A percentile compares a stretch with the other conserved stretches of the same genome.
Conservation (phyloP, 1,140 invertebrate species). For the Daktulosphaira vitifoliae region DNA sequence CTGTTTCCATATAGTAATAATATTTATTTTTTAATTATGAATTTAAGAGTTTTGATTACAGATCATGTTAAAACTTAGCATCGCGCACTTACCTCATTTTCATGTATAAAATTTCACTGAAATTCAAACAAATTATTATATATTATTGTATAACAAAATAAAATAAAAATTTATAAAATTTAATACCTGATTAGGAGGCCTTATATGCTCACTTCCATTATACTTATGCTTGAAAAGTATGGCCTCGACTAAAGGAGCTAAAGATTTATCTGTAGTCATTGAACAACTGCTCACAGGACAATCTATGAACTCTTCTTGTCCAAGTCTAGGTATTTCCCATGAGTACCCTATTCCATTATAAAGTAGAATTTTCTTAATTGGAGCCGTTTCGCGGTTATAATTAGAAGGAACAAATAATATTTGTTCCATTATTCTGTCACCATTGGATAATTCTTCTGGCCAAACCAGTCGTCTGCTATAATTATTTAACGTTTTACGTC, state of each 20-base stretch:
- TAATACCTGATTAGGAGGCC: conserved; percentile 55
- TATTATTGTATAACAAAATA: too few relatives aligned
- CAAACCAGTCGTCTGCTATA: conserved; percentile 45
- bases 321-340: conserved; percentile 44
- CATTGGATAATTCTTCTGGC: conserved; percentile 50
- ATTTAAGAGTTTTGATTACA: too few relatives aligned
- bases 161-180: neutral
- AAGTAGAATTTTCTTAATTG: conserved; percentile 67
- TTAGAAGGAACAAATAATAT: conserved; percentile 60
- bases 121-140: too few relatives aligned
- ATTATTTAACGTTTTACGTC: too few relatives aligned
- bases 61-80: too few relatives aligned
- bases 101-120: too few relatives aligned
- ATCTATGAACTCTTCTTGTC: conserved; percentile 58
- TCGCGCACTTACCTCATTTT: too few relatives aligned
- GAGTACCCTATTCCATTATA: conserved; percentile 54
- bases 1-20: too few relatives aligned
- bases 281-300: conserved; percentile 70
- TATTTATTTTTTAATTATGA: too few relatives aligned
- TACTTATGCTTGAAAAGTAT: conserved; percentile 82
- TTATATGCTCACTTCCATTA: conserved; percentile 55
- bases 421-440: conserved; percentile 62
- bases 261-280: conserved; percentile 60
- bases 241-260: conserved; percentile 66
- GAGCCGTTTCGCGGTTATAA: conserved; percentile 24